A percentile compares a stretch with the other conserved stretches of the same genome.
Evolutionary conservation across 2,797 vertebrate genomes (phyloP).

Genomic region (Poeciliopsis infans): DNA sequence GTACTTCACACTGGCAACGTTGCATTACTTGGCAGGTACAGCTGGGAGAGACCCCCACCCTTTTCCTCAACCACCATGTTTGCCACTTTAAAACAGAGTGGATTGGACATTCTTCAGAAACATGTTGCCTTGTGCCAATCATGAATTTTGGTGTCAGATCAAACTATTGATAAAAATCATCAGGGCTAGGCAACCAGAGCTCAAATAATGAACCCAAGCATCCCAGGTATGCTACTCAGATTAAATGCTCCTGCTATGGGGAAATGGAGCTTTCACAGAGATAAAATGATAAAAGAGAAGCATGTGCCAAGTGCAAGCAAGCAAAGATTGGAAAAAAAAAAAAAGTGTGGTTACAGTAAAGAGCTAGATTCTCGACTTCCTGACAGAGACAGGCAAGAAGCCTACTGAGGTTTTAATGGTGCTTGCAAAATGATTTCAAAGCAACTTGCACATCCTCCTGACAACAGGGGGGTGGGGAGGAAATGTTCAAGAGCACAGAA

Average conservation of each 20-base stretch:
- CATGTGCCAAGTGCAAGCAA: conserved; percentile 17
- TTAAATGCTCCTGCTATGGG: neutral
- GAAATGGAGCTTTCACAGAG: neutral
- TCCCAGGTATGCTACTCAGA: neutral
- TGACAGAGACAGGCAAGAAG: conserved; percentile 53
- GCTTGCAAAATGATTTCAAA: conserved; percentile 52
- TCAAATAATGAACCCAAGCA: neutral
- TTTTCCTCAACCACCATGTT: neutral
- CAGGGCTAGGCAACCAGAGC: neutral
- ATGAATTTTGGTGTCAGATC: neutral
- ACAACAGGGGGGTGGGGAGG: conserved; percentile 23
- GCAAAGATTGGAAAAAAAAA: conserved; percentile 27
- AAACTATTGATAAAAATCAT: neutral
- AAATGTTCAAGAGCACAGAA: neutral
- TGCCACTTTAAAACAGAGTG: neutral
- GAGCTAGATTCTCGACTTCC: conserved; percentile 71
- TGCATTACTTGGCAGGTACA: conserved; percentile 44
- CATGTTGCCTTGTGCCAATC: too few relatives aligned
- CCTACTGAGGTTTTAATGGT: conserved; percentile 56
- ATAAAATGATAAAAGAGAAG: neutral
- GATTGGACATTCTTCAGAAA: neutral
- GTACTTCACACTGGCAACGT: conserved; percentile 34
- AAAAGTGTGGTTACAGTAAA: conserved; percentile 65
- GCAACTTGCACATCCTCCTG: conserved; percentile 44
- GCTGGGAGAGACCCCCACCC: neutral